phyloP scores from a whole-genome alignment of 1,140 invertebrate species.

The Euborellia annulipes region DNA sequence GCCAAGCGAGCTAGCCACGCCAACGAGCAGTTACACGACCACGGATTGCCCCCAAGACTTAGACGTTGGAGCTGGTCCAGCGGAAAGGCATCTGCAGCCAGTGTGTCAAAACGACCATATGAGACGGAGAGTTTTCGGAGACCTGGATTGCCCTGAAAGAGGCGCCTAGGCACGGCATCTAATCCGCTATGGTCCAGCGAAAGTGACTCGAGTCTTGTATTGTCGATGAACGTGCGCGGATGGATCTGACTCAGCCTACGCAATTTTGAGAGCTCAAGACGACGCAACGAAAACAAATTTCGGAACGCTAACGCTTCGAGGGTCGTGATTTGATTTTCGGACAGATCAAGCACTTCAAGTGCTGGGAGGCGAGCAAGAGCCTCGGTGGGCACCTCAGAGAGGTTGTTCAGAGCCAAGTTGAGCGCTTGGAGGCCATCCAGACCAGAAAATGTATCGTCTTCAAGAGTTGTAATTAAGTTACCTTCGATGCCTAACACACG shows the following conservation, averaged over 20 bases:
- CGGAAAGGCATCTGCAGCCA: constrained; percentile 41
- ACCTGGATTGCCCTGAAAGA: constrained; percentile 60
- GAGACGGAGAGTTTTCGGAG: constrained; percentile 48
- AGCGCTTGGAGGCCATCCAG: constrained; percentile 49
- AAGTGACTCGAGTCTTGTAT: constrained; percentile 61
- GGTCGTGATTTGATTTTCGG: constrained; percentile 53
- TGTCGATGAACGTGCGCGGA: constrained; percentile 62
- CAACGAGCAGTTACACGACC: constrained; percentile 74
- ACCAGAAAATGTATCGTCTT: constrained; percentile 49
- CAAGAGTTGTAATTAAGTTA: constrained; percentile 25
- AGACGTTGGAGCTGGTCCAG: constrained; percentile 52
- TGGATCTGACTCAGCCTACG: constrained; percentile 47
- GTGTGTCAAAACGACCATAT: too few species aligned
- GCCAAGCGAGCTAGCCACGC: constrained; percentile 69
- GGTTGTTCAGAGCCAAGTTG: constrained; percentile 45
- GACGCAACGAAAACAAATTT: constrained; percentile 58
- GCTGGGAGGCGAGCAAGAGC: constrained; percentile 44
- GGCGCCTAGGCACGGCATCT: constrained; percentile 44
- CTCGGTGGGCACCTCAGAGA: constrained; percentile 55
- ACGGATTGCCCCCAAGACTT: constrained; percentile 61
- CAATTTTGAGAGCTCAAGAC: constrained; percentile 50
- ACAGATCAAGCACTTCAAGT: constrained; percentile 50
- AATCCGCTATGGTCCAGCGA: constrained; percentile 55
- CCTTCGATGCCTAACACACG: too few species aligned
- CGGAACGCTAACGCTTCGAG: constrained; percentile 58